Evolutionary conservation across 2,888 invertebrate genomes (phyloP).

Genomic region (Eudemis profundana): DNA sequence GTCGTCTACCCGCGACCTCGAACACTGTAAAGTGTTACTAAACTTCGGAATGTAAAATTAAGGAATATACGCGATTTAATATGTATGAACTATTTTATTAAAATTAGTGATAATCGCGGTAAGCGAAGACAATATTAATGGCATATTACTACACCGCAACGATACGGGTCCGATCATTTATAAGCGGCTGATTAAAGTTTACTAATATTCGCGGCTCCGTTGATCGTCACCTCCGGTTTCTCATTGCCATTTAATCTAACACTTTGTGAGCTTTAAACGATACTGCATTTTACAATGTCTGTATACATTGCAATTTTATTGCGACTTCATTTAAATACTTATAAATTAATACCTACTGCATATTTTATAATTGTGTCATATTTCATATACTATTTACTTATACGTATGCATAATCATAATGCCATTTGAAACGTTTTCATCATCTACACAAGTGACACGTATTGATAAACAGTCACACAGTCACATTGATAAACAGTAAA

Average conservation of each 20-base stretch:
- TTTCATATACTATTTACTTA: no score
- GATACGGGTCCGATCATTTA: neutral
- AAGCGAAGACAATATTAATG: no score
- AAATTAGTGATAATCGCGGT: no score
- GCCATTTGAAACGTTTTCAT: neutral
- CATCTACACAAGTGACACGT: neutral
- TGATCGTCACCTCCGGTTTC: constrained; percentile 12
- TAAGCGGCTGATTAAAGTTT: constrained; percentile 17
- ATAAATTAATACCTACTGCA: no score
- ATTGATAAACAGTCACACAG: no score
- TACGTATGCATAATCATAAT: neutral
- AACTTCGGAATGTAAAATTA: no score
- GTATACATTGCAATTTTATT: constrained; percentile 7
- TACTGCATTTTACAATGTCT: neutral
- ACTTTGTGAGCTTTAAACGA: constrained; percentile 12
- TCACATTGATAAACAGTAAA: no score
- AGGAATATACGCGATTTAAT: no score
- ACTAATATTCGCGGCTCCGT: constrained; percentile 1
- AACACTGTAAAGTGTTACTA: no score
- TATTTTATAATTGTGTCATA: no score
- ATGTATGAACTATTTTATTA: no score
- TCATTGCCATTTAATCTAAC: constrained; percentile 19
- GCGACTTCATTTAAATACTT: neutral
- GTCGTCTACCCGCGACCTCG: no score
- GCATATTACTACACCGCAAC: neutral